Evolutionary conservation across 2,888 invertebrate genomes (phyloP), one percentile per base, ranked within the genome.

Genomic region (Pecten maximus): DNA sequence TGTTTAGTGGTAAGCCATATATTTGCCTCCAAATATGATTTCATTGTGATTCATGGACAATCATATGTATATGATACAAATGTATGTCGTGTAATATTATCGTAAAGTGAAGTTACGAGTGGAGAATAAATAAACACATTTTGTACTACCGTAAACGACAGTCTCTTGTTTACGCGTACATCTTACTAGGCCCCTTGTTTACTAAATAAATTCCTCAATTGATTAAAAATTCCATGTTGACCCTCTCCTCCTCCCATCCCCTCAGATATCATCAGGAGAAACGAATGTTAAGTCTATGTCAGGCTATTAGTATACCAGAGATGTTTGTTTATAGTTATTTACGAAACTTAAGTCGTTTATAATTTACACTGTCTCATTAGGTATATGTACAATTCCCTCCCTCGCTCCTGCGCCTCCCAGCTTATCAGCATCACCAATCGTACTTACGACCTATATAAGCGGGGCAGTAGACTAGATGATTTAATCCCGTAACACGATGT

Each of bases 271-370:
- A 74, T 10, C 10, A 19, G n/a, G 28, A n/a, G 28, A 35, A 10
- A 35, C 28, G 23, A 28, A 74, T 74, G 35, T 74, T 35, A 74
- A 6, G 74, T 74, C 35, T 74, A 74, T 35, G 35, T 74, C 28
- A 35, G 8, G 74, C 3, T 35, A 74, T 10, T 35, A 23, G 6
- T 74, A 74, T 35, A 28, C 74, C 6, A 6, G 35, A 74, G 35
- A 28, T 74, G 35, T 74, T 74, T 74, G 74, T 74, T 74, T 74
- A 74, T 74, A 28, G 35, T 74, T 74, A 74, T 74, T 74, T 74
- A 74, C 35, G 74, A 74, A 74, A 74, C 74, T 35, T 28, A 74
- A 74, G 74, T 15, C 74, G 74, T 35, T 35, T 74, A 74, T 74
- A 74, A 74, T 74, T 74, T 74, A 35, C 35, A n/a, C 23, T 35